phyloP scores from a whole-genome alignment of 1,140 invertebrate species.

The Apis cerana region DNA sequence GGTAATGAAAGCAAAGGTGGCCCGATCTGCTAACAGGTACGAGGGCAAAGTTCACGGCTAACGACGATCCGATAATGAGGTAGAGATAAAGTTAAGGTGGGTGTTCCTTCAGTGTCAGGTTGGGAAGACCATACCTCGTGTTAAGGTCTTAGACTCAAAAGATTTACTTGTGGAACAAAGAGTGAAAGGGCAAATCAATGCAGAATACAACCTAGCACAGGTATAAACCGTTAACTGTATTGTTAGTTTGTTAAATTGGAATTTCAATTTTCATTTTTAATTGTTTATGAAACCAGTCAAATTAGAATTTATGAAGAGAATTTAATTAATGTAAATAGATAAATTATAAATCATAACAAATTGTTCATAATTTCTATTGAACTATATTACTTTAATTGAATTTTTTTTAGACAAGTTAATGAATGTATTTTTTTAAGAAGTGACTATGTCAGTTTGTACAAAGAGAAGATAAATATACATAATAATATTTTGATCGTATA shows the following conservation, averaged over 20 bases:
- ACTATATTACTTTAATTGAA: no score
- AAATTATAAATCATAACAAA: neutral
- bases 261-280: neutral
- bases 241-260: neutral
- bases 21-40: constrained; percentile 45
- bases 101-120: constrained; percentile 43
- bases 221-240: neutral
- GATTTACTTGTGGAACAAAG: neutral
- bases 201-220: neutral
- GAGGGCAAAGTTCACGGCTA: constrained; percentile 48
- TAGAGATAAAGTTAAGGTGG: constrained; percentile 48
- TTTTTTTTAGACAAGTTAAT: no score
- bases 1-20: constrained; percentile 44
- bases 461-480: no score
- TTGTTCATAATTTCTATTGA: no score
- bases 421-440: no score
- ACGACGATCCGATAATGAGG: constrained; percentile 55
- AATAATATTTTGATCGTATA: no score
- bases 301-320: neutral
- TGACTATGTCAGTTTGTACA: no score
- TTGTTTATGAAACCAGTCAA: no score
- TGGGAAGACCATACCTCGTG: constrained; percentile 12
- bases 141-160: neutral
- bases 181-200: neutral
- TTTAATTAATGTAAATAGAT: neutral